These are phyloP conservation scores for Eupelmus urozonus DNA, from an alignment of 2,888 invertebrate genomes.

Conservation along the genomic window DNA sequence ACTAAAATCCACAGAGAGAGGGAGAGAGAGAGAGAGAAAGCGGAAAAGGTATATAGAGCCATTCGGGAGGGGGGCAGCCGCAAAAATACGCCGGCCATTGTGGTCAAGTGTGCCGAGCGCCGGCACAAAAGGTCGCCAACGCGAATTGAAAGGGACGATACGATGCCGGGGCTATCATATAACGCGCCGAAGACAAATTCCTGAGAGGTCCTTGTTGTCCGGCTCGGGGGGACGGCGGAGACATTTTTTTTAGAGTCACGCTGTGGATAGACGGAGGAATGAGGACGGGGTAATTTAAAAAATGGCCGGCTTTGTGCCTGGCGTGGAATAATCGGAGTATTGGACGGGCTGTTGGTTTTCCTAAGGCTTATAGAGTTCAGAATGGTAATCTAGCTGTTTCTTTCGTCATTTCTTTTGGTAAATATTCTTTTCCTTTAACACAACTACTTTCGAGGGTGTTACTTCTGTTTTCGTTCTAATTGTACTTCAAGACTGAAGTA, in stretches of 20 bases:
- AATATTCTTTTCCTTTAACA: no score
- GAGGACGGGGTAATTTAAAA: not conserved
- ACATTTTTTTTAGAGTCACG: no score
- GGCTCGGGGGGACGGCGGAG: no score
- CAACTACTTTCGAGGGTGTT: no score
- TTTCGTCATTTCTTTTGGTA: no score
- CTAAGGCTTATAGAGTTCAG: no score
- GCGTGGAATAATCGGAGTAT: slow-evolving; percentile 1
- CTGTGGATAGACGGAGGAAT: not conserved
- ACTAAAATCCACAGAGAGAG: not conserved
- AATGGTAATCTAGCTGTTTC: no score
- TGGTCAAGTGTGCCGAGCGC: slow-evolving; percentile 56
- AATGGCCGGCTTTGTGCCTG: not conserved
- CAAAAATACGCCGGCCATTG: slow-evolving; percentile 44
- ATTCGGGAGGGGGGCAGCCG: slow-evolving; percentile 3
- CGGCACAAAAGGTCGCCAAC: slow-evolving; percentile 37
- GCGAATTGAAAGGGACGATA: slow-evolving; percentile 38
- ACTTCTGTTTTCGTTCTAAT: no score
- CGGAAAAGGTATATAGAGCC: not conserved
- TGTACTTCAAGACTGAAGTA: no score
- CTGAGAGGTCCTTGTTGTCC: slow-evolving; percentile 19
- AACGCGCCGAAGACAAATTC: slow-evolving; percentile 57
- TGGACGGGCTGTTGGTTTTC: no score
- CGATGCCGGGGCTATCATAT: slow-evolving; percentile 33
- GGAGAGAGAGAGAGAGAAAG: not conserved